These are phyloP conservation scores for Thecophora atra DNA, from an alignment of 2,888 invertebrate species.

Conservation along the genomic window DNA sequence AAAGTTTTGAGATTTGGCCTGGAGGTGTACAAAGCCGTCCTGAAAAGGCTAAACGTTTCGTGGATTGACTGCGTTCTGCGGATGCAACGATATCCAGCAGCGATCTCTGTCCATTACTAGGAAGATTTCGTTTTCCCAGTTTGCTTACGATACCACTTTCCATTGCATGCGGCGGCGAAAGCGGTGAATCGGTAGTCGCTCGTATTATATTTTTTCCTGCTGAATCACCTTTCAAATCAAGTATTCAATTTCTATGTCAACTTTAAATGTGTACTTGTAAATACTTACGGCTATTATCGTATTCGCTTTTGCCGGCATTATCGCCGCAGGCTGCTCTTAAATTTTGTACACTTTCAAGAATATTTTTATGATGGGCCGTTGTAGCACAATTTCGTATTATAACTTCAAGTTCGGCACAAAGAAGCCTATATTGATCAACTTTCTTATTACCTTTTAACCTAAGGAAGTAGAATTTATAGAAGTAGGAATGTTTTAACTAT, in stretches of 20 bases:
- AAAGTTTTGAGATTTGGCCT: constrained; percentile 75
- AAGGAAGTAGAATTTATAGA: constrained; percentile 2
- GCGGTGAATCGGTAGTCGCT: constrained; percentile 85
- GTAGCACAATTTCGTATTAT: constrained; percentile 81
- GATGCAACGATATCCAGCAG: constrained; percentile 70
- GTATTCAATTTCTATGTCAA: background rate
- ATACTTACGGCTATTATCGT: constrained; percentile 63
- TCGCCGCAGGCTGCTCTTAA: constrained; percentile 67
- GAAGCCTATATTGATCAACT: constrained; percentile 90
- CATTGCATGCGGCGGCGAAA: constrained; percentile 78
- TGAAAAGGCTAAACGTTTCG: constrained; percentile 71
- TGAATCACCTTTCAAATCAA: constrained; percentile 45
- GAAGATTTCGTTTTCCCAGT: constrained; percentile 48
- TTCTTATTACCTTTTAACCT: constrained; percentile 69
- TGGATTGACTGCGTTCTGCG: constrained; percentile 67
- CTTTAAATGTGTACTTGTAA: background rate
- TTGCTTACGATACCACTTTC: constrained; percentile 52
- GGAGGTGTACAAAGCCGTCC: constrained; percentile 74
- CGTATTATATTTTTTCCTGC: constrained; percentile 69
- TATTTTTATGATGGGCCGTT: constrained; percentile 79
- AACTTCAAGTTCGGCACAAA: constrained; percentile 90
- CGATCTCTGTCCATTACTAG: constrained; percentile 60
- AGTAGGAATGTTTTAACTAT: constrained; percentile 5
- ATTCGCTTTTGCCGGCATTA: constrained; percentile 70
- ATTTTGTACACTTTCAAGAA: constrained; percentile 83